phyloP scores from a whole-genome alignment of 2,113 vertebrate species.

The Labeo catla region DNA sequence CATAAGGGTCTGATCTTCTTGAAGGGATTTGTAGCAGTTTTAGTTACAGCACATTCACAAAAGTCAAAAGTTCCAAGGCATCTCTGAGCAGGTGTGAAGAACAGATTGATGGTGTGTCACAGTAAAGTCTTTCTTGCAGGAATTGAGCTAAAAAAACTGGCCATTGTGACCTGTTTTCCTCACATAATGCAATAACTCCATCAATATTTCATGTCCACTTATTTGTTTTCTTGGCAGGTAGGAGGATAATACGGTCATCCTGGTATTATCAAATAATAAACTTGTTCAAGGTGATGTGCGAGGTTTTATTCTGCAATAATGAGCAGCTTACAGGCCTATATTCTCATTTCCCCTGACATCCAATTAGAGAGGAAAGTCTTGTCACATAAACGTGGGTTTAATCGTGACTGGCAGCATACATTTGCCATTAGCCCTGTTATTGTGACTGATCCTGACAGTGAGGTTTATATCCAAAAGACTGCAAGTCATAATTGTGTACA shows the following conservation, averaged over 20 bases:
- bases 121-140: background rate
- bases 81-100: constrained; percentile 8
- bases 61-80: constrained; percentile 8
- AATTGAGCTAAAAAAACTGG: constrained; percentile 4
- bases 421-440: background rate
- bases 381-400: background rate
- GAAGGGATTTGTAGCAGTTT: constrained; percentile 6
- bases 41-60: constrained; percentile 16
- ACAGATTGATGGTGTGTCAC: background rate
- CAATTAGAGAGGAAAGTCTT: background rate
- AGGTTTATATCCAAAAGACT: background rate
- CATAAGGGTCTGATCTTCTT: background rate
- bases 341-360: background rate
- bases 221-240: background rate
- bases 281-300: background rate
- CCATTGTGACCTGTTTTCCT: background rate
- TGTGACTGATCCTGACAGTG: background rate
- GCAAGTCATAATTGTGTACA: background rate
- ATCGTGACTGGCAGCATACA: background rate
- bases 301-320: background rate
- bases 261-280: background rate
- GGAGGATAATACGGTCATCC: background rate
- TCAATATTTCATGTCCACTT: background rate
- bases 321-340: background rate
- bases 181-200: background rate